These are phyloP conservation scores for Pipistrellus pygmaeus DNA, from an alignment of 2,797 vertebrate genomes.

Conservation along the genomic window DNA sequence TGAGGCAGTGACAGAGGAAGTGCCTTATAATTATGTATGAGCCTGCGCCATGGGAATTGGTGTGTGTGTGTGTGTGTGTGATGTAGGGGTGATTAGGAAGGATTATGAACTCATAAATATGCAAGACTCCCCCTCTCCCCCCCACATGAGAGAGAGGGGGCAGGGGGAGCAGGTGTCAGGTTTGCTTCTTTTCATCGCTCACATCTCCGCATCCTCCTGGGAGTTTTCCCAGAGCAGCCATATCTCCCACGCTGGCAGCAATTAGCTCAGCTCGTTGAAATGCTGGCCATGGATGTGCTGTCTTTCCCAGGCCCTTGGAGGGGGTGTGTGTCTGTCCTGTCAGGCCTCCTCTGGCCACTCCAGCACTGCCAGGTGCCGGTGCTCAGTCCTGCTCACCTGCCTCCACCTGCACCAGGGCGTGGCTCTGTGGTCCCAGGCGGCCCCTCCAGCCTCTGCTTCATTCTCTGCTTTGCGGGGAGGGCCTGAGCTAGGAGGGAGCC, in stretches of 20 bases:
- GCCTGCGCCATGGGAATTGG: conserved; percentile 49
- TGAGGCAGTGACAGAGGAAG: background rate
- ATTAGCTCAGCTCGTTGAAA: background rate
- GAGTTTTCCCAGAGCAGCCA: conserved; percentile 14
- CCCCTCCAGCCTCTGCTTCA: background rate
- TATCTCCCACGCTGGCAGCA: background rate
- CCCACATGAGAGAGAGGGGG: background rate
- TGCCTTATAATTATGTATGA: conserved; percentile 77
- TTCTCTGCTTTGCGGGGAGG: background rate
- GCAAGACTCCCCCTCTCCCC: conserved; percentile 16
- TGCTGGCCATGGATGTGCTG: background rate
- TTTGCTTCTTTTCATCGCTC: conserved; percentile 45
- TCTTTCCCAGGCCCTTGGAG: background rate
- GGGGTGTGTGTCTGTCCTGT: background rate
- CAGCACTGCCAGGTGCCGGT: too few relatives aligned
- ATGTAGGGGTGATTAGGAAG: conserved; percentile 74
- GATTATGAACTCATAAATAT: conserved; percentile 81
- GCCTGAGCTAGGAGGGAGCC: background rate
- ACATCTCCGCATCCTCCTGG: background rate
- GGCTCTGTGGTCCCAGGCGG: background rate
- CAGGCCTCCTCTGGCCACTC: fast-evolving
- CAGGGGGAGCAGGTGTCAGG: background rate
- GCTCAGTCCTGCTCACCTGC: background rate
- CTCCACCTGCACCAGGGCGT: fast-evolving
- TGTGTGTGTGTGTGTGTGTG: background rate